Base-by-base conservation (phyloP, 1,140 invertebrate genomes). In the Drosophila subobscura region DNA sequence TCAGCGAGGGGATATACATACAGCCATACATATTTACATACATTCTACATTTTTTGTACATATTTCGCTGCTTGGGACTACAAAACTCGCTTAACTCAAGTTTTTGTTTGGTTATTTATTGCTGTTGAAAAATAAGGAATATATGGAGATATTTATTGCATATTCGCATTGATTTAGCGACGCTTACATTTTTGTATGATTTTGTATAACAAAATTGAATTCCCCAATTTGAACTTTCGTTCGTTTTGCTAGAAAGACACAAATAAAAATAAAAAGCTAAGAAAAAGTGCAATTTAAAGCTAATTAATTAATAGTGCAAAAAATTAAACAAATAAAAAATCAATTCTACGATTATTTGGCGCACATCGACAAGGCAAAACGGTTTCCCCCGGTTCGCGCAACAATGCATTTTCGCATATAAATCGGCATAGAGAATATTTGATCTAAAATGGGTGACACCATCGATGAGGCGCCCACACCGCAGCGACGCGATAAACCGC, bases 401-500 rank as follows among this genome's bases (percentile, higher is more conserved):
- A 68, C 3, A 66, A 77, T 58, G 33, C 49, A 56, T 70, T 75
- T 75, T 49, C 57, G 4, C 16, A 50, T 40, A 46, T 53, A 64
- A 65, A 46, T 20, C 55, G 16, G 1, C 16, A 1, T 20, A 20
- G 16, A 20, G 22, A 73, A 46, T 53, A 56, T 42, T 1, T 44
- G 52, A 53, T 57, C 44, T 10, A 67, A 45, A 66, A 86, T 86
- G 83, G 83, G 75, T 59, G 83, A 86, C 14, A 89, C 83, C 4
- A 51, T 88, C 50, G 75, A 86, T 22, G 81, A 81, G n/a, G 55
- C 74, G 45, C 52, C 79, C 33, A 37, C 33, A 52, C 85, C 86
- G 14, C 33, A 73, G 79, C 89, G 85, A 7, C 79, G 77, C 55
- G 85, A 90, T 60, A 91, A 91, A 27, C 89, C 89, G 40, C 89